Conservation (phyloP, 2,113 vertebrate genomes). For the Vombatus ursinus region DNA sequence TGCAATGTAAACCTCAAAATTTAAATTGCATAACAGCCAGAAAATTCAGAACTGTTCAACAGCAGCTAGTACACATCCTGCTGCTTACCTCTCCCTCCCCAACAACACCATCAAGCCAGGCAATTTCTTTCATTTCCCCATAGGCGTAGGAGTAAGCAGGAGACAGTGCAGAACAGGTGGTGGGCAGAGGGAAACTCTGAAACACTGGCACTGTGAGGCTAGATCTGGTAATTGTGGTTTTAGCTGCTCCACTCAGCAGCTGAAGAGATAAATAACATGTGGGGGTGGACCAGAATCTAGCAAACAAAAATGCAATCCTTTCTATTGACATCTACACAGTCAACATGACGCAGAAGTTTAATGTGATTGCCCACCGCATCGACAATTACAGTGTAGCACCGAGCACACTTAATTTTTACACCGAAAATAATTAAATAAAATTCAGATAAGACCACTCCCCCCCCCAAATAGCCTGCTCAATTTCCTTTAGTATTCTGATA, state of each 20-base stretch:
- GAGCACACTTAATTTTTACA: neutral
- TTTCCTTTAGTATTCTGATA: neutral
- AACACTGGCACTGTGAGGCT: rapidly evolving
- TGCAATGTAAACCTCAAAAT: constrained; percentile 19
- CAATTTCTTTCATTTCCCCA: constrained; percentile 1
- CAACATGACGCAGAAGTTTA: neutral
- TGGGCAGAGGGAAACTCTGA: neutral
- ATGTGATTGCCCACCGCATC: no score
- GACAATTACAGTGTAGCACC: neutral
- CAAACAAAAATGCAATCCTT: rapidly evolving
- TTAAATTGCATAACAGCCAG: constrained; percentile 51
- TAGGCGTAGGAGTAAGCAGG: neutral
- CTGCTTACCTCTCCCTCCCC: constrained; percentile 36
- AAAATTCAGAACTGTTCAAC: constrained; percentile 54
- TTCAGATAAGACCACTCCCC: neutral
- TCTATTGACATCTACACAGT: neutral
- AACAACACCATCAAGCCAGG: neutral
- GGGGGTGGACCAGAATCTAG: neutral
- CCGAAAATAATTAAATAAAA: neutral
- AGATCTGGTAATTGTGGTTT: neutral
- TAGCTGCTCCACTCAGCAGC: neutral
- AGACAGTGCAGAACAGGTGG: neutral
- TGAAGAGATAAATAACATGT: rapidly evolving
- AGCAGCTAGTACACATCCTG: constrained; percentile 26
- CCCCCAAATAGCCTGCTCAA: neutral